Evolutionary conservation across 2,888 invertebrate genomes (phyloP), one percentile per base, ranked within the genome.

Genomic region (Scrobipalpa atriplicella): DNA sequence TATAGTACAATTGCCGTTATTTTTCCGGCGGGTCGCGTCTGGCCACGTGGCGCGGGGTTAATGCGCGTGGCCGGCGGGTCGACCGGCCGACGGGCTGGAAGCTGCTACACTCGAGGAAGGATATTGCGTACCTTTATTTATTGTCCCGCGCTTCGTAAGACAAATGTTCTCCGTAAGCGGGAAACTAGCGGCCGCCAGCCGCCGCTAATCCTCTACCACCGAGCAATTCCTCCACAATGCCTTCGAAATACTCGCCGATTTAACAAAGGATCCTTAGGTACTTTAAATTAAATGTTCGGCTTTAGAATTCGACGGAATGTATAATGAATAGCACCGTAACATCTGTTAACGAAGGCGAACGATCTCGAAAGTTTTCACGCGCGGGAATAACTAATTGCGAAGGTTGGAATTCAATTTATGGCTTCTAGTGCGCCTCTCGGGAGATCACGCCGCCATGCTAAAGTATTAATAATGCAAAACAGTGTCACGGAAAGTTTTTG

Each of bases 341-440:
- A 92, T 92, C 92, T 92, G 92, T 92, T 92, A 92, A 92, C 92
- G 92, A 92, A 92, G 90, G 92, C 92, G 88, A 91, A 90, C 90
- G 92, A 92, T 92, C 92, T 92, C 87, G 84, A 92, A 92, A 92
- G 92, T 92, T 92, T 91, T 92, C 92, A 92, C 92, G 92, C 92
- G 91, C 92, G 90, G 91, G 92, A 92, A 91, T 92, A 90, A 92
- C 92, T 92, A 92, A 92, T 92, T 92, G 92, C 92, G 90, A 92
- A 91, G 90, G 91, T 89, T 90, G 89, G 87, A 90, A 92, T 92
- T 91, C 92, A 92, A 92, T 92, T 92, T 92, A 91, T 92, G 84
- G 90, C 89, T 90, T 87, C 90, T 91, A 90, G 90, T 90, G 85
- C 85, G 89, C 87, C 89, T 90, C 89, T 83, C 80, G 85, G 83